These are phyloP conservation scores for Drosophila diplacantha DNA, from an alignment of 2,888 invertebrate genomes.

Conservation along the genomic window DNA sequence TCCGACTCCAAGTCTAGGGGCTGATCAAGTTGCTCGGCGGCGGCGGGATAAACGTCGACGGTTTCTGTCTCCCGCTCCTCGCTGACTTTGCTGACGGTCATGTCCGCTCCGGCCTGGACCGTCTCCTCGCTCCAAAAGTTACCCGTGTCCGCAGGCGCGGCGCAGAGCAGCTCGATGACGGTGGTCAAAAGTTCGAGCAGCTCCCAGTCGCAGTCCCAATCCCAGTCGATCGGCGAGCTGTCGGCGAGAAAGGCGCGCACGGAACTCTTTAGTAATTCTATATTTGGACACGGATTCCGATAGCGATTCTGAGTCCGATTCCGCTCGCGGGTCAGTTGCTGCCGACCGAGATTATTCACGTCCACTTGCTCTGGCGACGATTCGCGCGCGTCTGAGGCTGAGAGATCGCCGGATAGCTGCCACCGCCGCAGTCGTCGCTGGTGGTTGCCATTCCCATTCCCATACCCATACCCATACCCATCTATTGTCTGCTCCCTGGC, in stretches of 20 bases:
- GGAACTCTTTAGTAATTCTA: constrained; percentile 58
- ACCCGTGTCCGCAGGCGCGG: constrained; percentile 51
- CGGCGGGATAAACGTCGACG: constrained; percentile 47
- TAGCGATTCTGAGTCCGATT: constrained; percentile 33
- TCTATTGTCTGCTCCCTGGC: constrained; percentile 57
- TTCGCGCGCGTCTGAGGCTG: constrained; percentile 76
- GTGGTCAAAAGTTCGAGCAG: constrained; percentile 52
- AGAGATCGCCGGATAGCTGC: constrained; percentile 41
- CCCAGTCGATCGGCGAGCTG: constrained; percentile 27
- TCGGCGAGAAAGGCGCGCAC: constrained; percentile 49
- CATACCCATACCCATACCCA: constrained; percentile 27
- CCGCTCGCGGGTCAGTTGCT: constrained; percentile 42
- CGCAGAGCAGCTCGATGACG: constrained; percentile 52
- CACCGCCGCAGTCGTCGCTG: constrained; percentile 13
- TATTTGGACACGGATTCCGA: constrained; percentile 34
- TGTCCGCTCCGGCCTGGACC: constrained; percentile 37
- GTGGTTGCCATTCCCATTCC: constrained; percentile 36
- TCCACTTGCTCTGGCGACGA: constrained; percentile 72
- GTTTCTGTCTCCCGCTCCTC: constrained; percentile 64
- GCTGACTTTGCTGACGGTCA: constrained; percentile 64
- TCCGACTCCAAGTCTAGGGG: constrained; percentile 52
- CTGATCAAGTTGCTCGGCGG: constrained; percentile 48
- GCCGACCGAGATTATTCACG: constrained; percentile 48
- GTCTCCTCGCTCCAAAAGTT: constrained; percentile 51
- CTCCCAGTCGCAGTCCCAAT: constrained; percentile 48